Conservation (phyloP, 2,797 vertebrate genomes). For the Gallinago solitaria region DNA sequence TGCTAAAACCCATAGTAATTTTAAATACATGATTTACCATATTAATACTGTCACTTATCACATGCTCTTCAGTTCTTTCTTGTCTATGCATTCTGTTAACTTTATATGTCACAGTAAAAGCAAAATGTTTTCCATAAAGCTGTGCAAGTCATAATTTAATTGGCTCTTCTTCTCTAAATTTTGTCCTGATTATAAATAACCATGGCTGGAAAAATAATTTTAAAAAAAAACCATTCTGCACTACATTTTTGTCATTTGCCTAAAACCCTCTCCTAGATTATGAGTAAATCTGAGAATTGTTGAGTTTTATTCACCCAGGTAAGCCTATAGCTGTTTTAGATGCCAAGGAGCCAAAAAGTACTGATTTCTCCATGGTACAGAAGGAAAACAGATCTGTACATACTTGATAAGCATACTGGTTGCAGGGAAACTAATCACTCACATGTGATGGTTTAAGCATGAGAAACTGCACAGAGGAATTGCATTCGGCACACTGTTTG, state of each 20-base stretch:
- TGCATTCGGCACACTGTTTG: rapidly evolving
- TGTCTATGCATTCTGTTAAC: constrained; percentile 53
- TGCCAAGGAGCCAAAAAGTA: not conserved
- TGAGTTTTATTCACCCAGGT: not conserved
- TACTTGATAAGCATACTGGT: not conserved
- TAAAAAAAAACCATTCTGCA: not conserved
- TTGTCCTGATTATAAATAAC: constrained; percentile 63
- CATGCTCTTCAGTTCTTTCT: constrained; percentile 37
- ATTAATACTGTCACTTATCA: constrained; percentile 61
- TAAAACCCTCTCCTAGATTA: not conserved
- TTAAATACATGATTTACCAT: constrained; percentile 57
- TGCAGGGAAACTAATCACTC: not conserved
- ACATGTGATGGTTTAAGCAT: not conserved
- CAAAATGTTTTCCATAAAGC: constrained; percentile 45
- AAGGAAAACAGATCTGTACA: not conserved
- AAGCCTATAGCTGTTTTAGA: not conserved
- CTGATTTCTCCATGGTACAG: not conserved
- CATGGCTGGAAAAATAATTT: not conserved
- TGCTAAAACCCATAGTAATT: constrained; percentile 57
- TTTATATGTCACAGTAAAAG: constrained; percentile 23
- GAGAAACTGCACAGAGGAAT: not conserved
- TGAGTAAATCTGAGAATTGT: not conserved
- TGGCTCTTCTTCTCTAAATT: constrained; percentile 58
- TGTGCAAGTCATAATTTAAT: constrained; percentile 64
- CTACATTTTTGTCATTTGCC: constrained; percentile 47